A percentile compares a stretch with the other conserved stretches of the same genome.
These are phyloP conservation scores for Botia almorhae DNA, from an alignment of 2,797 vertebrate species.

Conservation along the genomic window DNA sequence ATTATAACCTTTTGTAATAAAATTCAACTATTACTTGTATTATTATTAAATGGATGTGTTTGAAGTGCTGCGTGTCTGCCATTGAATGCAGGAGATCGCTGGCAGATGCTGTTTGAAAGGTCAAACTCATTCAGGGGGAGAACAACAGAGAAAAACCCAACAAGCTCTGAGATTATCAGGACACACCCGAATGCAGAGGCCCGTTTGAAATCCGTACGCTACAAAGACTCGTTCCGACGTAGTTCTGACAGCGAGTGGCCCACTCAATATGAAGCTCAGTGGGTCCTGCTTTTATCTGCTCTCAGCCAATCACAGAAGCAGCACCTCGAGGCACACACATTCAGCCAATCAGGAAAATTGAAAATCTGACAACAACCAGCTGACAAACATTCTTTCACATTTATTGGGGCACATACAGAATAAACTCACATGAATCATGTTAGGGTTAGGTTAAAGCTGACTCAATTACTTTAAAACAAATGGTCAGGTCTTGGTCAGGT, in stretches of 20 bases:
- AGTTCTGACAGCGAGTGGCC: conserved; percentile 59
- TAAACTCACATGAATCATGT: neutral
- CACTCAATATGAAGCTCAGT: conserved; percentile 62
- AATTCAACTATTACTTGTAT: too few species aligned
- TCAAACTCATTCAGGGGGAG: conserved; percentile 62
- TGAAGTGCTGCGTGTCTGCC: too few species aligned
- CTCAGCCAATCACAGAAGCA: neutral
- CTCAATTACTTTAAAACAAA: neutral
- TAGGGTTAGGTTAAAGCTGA: neutral
- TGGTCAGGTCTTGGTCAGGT: neutral
- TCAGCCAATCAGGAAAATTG: neutral
- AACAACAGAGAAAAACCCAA: conserved; percentile 33
- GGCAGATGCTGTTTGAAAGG: conserved; percentile 76
- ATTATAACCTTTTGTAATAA: too few species aligned
- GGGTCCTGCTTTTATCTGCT: conserved; percentile 54
- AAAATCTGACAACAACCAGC: neutral
- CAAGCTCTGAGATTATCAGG: conserved; percentile 33
- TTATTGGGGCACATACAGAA: conserved; percentile 11
- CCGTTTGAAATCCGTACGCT: conserved; percentile 77
- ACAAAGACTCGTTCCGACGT: conserved; percentile 70
- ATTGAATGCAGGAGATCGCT: conserved; percentile 34
- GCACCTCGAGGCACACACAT: neutral
- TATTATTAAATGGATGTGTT: too few species aligned
- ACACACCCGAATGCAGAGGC: conserved; percentile 51
- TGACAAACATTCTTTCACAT: neutral